A percentile compares a stretch with the other conserved stretches of the same genome.
Evolutionary conservation across 1,140 invertebrate genomes (phyloP).

Genomic region (Brachionus angularis): DNA sequence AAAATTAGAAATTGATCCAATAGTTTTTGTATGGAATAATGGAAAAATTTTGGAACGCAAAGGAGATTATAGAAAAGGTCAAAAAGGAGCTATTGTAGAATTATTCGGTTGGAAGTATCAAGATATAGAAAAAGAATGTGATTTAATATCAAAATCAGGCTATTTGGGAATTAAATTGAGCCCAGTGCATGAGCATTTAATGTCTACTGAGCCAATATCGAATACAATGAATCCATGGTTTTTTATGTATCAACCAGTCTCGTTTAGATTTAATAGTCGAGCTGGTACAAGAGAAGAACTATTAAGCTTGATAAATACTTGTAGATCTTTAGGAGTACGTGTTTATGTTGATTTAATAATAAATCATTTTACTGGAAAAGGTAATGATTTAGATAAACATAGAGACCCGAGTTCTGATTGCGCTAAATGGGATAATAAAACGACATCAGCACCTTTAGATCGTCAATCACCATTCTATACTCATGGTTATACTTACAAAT

Average conservation of each 20-base stretch:
- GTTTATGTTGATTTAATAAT: conserved; percentile 79
- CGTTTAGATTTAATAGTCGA: conserved; percentile 71
- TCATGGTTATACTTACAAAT: conserved; percentile 53
- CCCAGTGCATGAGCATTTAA: conserved; percentile 43
- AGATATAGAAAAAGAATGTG: conserved; percentile 43
- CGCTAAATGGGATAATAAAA: conserved; percentile 41
- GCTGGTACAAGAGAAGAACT: conserved; percentile 71
- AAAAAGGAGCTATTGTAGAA: conserved; percentile 42
- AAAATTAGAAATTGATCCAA: conserved; percentile 19
- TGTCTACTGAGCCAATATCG: conserved; percentile 33
- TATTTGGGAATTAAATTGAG: conserved; percentile 43
- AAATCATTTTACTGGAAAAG: conserved; percentile 77
- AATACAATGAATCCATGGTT: conserved; percentile 63
- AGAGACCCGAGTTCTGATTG: conserved; percentile 40
- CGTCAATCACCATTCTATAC: conserved; percentile 46
- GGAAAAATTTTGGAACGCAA: background rate
- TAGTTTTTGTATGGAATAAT: conserved; percentile 30
- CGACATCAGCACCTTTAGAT: conserved; percentile 12
- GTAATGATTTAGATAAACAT: conserved; percentile 51
- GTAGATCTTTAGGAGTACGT: conserved; percentile 70
- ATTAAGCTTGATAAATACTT: conserved; percentile 68
- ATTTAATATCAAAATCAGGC: conserved; percentile 31
- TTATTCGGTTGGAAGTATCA: conserved; percentile 41
- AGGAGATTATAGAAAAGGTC: conserved; percentile 40
- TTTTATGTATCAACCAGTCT: conserved; percentile 82